Base-by-base conservation (phyloP, 2,888 invertebrate genomes). In the Ischnus inquisitorius region DNA sequence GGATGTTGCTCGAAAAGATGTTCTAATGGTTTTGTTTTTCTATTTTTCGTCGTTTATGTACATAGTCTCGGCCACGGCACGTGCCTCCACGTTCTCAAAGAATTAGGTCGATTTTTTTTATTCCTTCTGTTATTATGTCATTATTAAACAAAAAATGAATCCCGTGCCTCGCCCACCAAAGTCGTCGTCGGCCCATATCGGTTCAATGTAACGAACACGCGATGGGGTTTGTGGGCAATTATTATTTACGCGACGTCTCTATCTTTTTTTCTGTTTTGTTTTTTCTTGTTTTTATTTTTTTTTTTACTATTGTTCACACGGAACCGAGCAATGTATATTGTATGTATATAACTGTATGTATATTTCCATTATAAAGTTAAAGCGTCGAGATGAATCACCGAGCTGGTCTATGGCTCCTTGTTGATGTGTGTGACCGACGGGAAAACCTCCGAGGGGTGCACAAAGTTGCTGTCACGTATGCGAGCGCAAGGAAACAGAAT, bases 1-100 rank as follows among this genome's bases (percentile, higher is more conserved):
- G 95, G 95, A 94, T 95, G 94, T 93, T 96, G 88, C 93, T 96
- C 88, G 92, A 93, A 84, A 93, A 92, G 68, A 90, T 93, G 85
- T 92, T 93, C 85, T 93, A 91, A 92, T 90, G 79, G 82, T 81
- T 76, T 71, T 80, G 86, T 79, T 85, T 82, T 85, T 75, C 79
- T 86, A 71, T 65, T 76, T 78, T 83, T 76, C 43, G n/a, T 8
- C 39, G 51, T 34, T 54, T 54, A 54, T 83, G 74, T 79, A 78
- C 28, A 75, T 68, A 80, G 19, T 64, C 34, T 19, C 54, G 51
- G 12, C 41, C n/a, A 69, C 46, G 60, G 46, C 51, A 12, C 57
- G 16, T 28, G 6, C 48, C 41, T 22, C 54, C 10, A 57, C 14
- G 0, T 60, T 77, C 19, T 19, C 54, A 46, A 60, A 75, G 25